Evolutionary conservation across 2,888 invertebrate genomes (phyloP), one percentile per base, ranked within the genome.

Genomic region (Drosophila quinaria): DNA sequence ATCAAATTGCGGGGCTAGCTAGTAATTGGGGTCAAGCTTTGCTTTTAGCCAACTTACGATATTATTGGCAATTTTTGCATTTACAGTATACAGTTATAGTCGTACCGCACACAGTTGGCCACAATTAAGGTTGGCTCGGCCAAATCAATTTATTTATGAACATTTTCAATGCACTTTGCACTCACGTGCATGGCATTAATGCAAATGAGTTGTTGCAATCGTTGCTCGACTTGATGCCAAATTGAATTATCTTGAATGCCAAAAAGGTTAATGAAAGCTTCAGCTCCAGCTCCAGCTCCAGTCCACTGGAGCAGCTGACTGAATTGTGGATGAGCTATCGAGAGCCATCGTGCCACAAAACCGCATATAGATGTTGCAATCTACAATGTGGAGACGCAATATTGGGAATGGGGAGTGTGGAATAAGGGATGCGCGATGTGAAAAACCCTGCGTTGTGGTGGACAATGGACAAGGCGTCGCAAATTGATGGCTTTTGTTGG

Each of bases 191-290:
- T 46, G 39, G 80, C 76, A 79, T 87, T 87, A 82, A 85, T 87
- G 86, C 88, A 79, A 82, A 82, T 85, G 76, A 67, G 70, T 47
- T 72, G 58, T 50, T 55, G 50, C 64, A 54, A 41, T n/a, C 50
- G 44, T 44, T 52, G 33, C 60, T 47, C 70, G 56, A 61, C 51
- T 70, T 75, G 76, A 78, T 74, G 87, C 62, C 81, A 78, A 84
- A 87, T 84, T 87, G 82, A 87, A 84, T 89, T 87, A 89, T 89
- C 70, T 67, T 87, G 85, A 65, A 84, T 84, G 79, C 75, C 86
- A 81, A 75, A 87, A 87, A 72, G 87, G 85, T 89, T 89, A 84
- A 84, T 89, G 89, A 79, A 84, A 81, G 72, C 63, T 46, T 54
- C 50, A 33, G 44, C 42, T 37, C 17, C n/a, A 25, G n/a, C n/a